Base-by-base conservation (phyloP, 2,888 invertebrate genomes). In the Penaeus monodon region DNA sequence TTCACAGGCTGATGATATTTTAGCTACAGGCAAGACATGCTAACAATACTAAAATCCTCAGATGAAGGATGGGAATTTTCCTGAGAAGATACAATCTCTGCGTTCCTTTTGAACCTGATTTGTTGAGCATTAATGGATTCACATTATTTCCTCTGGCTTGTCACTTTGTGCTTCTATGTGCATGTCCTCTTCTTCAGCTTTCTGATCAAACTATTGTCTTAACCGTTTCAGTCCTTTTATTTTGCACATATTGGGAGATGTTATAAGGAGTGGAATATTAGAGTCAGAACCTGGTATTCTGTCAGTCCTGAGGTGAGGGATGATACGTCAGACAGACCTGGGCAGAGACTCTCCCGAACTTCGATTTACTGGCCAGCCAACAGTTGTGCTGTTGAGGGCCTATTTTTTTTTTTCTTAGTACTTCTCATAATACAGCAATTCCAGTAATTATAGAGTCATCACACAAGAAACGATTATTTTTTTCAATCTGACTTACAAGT, bases 381-480 rank as follows among this genome's bases (percentile, higher is more conserved):
- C 78, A 63, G 82, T 76, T 33, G 88, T 88, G 64, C 88, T 88
- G 44, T 88, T 88, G 49, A 85, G 7, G 29, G 74, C 81, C 17
- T n/a, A n/a, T 20, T 22, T 22, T 27, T 49, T 10, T 78, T 85
- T 68, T 66, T 12, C n/a, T 73, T 44, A 27, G 14, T 8, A 10
- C 22, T 66, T 33, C 57, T 76, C 29, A 73, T 10, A 24, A 85
- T 63, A 65, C 83, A 24, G 65, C 66, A 76, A 85, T 88, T 14
- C 88, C 80, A 22, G 88, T 76, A 74, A 88, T 88, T 27, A 88
- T 81, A 63, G 85, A 44, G 64, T 89, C 89, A 76, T 88, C 85
- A 68, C 4, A 64, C 22, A 27, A 8, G 57, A 81, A 64, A n/a
- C 65, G 44, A 22, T 38, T 65, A n/a, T n/a, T 64, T 8, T 24